A percentile compares a stretch with the other conserved stretches of the same genome.
These are phyloP conservation scores for Lycia hirtaria DNA, from an alignment of 2,888 invertebrate species.

Conservation along the genomic window DNA sequence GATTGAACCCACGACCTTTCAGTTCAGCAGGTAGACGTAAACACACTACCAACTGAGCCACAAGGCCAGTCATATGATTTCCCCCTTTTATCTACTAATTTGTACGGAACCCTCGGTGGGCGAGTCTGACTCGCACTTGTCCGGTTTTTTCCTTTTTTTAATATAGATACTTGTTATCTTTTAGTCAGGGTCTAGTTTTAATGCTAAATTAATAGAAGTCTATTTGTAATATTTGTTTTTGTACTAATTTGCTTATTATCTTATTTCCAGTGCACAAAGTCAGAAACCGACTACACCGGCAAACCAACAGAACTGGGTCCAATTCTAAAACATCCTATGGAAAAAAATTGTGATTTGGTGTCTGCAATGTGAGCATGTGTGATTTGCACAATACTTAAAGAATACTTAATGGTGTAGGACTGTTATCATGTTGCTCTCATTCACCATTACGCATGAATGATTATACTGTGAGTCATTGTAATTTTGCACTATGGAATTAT, in stretches of 20 bases:
- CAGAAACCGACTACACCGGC: conserved; percentile 73
- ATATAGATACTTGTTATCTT: too few relatives aligned
- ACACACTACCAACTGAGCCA: too few relatives aligned
- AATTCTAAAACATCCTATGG: conserved; percentile 64
- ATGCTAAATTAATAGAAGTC: too few relatives aligned
- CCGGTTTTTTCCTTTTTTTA: too few relatives aligned
- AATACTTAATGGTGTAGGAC: conserved; percentile 68
- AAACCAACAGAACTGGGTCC: conserved; percentile 81
- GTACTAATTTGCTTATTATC: not conserved
- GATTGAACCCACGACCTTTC: too few relatives aligned
- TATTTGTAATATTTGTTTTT: too few relatives aligned
- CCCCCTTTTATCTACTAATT: too few relatives aligned
- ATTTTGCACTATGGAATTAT: conserved; percentile 22
- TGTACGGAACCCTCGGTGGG: too few relatives aligned
- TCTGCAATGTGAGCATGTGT: conserved; percentile 52
- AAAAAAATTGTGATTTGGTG: conserved; percentile 64
- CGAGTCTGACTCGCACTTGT: too few relatives aligned
- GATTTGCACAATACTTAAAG: conserved; percentile 77
- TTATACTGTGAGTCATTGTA: conserved; percentile 26
- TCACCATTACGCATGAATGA: conserved; percentile 25
- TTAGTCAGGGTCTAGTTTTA: too few relatives aligned
- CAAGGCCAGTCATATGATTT: too few relatives aligned
- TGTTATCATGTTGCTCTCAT: conserved; percentile 51
- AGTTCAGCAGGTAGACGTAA: too few relatives aligned
- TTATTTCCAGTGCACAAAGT: conserved; percentile 60